phyloP scores from a whole-genome alignment of 1,140 invertebrate genomes.

The Drosophila mauritiana region DNA sequence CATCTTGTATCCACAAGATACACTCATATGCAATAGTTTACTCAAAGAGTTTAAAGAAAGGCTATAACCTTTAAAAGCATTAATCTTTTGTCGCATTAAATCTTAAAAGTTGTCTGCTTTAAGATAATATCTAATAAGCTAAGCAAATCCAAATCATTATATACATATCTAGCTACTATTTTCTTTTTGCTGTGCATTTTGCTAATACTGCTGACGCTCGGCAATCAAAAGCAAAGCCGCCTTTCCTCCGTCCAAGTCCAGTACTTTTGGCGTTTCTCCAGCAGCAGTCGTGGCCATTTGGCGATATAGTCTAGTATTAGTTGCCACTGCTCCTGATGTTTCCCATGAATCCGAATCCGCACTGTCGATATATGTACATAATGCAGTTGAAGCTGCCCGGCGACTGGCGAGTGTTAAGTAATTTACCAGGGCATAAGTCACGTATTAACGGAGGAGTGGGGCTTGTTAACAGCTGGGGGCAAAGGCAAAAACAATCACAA shows the following conservation, averaged over 20 bases:
- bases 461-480: neutral
- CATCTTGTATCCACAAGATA: no score
- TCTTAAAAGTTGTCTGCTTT: no score
- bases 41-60: no score
- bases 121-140: no score
- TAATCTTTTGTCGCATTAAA: no score
- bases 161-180: neutral
- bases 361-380: neutral
- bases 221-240: conserved; percentile 53
- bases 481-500: conserved; percentile 24
- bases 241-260: neutral
- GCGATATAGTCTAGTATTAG: conserved; percentile 36
- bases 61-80: no score
- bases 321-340: conserved; percentile 24
- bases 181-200: conserved; percentile 2
- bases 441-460: conserved; percentile 41
- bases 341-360: neutral
- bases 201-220: conserved; percentile 21
- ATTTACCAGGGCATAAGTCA: conserved; percentile 72
- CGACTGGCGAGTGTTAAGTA: conserved; percentile 68
- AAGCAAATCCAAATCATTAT: no score
- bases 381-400: conserved; percentile 11
- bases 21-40: no score
- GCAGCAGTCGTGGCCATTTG: conserved; percentile 21
- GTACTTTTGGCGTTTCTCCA: conserved; percentile 56